These are phyloP conservation scores for Lophius americanus DNA, from an alignment of 2,797 vertebrate genomes.

Conservation along the genomic window DNA sequence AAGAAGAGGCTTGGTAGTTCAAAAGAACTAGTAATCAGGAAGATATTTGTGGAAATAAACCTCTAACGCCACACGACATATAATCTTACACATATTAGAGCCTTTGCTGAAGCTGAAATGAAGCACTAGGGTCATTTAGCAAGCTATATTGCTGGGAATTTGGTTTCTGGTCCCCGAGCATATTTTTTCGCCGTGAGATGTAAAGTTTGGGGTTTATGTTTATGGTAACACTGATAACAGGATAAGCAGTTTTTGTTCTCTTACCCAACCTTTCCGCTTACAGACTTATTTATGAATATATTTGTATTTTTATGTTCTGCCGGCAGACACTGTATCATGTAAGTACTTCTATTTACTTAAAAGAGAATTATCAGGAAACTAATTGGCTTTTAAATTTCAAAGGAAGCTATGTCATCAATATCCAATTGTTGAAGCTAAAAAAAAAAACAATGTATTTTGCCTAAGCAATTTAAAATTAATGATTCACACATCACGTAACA, in stretches of 20 bases:
- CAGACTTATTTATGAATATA: too few relatives aligned
- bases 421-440: too few relatives aligned
- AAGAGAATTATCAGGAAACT: too few relatives aligned
- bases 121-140: constrained; percentile 18
- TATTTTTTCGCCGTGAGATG: constrained; percentile 34
- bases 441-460: too few relatives aligned
- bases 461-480: too few relatives aligned
- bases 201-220: constrained; percentile 30
- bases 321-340: too few relatives aligned
- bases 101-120: constrained; percentile 38
- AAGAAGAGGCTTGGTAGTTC: constrained; percentile 39
- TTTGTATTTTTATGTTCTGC: too few relatives aligned
- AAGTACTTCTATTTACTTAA: too few relatives aligned
- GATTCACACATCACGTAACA: background rate
- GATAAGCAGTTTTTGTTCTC: background rate
- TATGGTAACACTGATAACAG: constrained; percentile 13
- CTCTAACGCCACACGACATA: constrained; percentile 30
- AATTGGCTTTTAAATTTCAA: too few relatives aligned
- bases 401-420: too few relatives aligned
- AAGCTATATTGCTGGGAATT: constrained; percentile 28
- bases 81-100: constrained; percentile 45
- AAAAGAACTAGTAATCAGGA: constrained; percentile 47
- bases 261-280: constrained; percentile 4
- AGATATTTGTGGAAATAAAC: constrained; percentile 60
- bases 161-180: constrained; percentile 22